Percentiles rank a stretch among this genome's conserved stretches.
Evolutionary conservation across 2,797 vertebrate genomes (phyloP).

Genomic region (Sylvia borin): DNA sequence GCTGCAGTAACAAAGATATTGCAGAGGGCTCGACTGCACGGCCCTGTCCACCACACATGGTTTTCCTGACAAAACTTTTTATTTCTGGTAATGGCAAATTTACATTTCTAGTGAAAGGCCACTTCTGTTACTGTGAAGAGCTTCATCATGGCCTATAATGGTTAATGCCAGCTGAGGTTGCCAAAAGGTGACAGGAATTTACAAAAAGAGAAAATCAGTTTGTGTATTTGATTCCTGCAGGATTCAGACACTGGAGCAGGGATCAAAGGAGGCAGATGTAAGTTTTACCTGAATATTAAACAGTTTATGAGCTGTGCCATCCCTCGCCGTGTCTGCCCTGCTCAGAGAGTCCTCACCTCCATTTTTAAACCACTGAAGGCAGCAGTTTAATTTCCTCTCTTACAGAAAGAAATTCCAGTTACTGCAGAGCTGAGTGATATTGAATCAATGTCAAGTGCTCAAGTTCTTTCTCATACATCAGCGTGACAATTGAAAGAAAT

Average conservation of each 20-base stretch:
- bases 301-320: not conserved
- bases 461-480: not conserved
- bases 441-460: conserved; percentile 19
- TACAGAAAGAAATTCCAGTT: conserved; percentile 9
- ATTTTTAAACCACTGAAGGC: not conserved
- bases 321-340: not conserved
- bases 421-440: not conserved
- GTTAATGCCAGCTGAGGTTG: not conserved
- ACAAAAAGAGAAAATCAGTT: not conserved
- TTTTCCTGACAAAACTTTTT: not conserved
- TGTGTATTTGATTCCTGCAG: not conserved
- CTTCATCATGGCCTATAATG: not conserved
- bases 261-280: not conserved
- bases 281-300: conserved; percentile 2
- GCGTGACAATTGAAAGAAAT: not conserved
- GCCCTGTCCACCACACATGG: not conserved
- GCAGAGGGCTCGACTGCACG: not conserved
- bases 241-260: not conserved
- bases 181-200: not conserved
- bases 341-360: not conserved
- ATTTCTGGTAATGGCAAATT: not conserved
- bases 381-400: conserved; percentile 17
- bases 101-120: not conserved
- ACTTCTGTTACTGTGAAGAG: not conserved
- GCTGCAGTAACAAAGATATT: not conserved